Conservation (phyloP, 2,113 vertebrate species). For the Halcyon malimbica region DNA sequence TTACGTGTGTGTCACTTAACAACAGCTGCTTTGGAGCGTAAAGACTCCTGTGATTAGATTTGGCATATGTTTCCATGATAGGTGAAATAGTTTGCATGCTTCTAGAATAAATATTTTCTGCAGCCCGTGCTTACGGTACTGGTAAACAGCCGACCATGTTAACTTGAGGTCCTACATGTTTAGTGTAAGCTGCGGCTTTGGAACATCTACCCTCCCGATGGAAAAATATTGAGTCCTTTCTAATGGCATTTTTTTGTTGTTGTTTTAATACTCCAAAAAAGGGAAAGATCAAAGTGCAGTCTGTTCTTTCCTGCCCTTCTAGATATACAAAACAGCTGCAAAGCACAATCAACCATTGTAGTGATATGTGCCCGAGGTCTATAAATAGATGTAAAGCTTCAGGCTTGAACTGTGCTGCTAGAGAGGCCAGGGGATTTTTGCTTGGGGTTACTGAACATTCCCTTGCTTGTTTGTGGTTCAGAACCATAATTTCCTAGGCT, state of each 20-base stretch:
- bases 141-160: conserved; percentile 38
- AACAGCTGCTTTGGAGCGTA: conserved; percentile 12
- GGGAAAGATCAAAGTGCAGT: conserved; percentile 74
- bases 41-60: conserved; percentile 20
- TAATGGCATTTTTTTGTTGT: conserved; percentile 70
- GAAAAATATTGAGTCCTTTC: conserved; percentile 62
- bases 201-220: conserved; percentile 21
- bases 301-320: conserved; percentile 69
- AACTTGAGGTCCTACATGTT: neutral
- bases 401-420: conserved; percentile 2
- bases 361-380: conserved; percentile 53
- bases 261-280: conserved; percentile 74
- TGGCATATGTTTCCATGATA: conserved; percentile 40
- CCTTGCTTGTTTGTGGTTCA: conserved; percentile 37
- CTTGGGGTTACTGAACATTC: conserved; percentile 52
- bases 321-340: conserved; percentile 71
- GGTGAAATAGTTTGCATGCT: conserved; percentile 48
- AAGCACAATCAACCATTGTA: conserved; percentile 74
- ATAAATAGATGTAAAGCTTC: conserved; percentile 69
- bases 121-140: conserved; percentile 18
- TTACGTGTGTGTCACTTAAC: neutral
- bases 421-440: conserved; percentile 68
- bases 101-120: conserved; percentile 61
- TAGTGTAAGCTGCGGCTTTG: conserved; percentile 45
- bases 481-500: conserved; percentile 43